Conservation (phyloP, 2,113 vertebrate species). For the Recurvirostra avosetta region DNA sequence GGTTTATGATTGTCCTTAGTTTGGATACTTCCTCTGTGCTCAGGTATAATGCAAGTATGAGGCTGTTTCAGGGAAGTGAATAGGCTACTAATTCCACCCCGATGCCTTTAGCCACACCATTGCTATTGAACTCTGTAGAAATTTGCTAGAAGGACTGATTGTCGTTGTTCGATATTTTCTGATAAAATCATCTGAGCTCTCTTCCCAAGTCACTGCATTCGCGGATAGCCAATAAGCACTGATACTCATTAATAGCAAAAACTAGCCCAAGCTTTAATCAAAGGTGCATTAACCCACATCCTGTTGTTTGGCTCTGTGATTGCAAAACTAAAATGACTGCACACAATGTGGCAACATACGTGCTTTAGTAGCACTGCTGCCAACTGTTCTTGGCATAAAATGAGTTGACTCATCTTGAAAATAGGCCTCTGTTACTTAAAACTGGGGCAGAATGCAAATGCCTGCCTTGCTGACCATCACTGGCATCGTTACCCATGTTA, state of each 20-base stretch:
- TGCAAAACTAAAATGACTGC: constrained; percentile 50
- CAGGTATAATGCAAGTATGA: background rate
- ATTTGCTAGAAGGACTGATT: background rate
- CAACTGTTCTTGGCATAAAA: constrained; percentile 54
- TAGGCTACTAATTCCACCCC: background rate
- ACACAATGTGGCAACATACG: constrained; percentile 29
- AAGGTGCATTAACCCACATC: constrained; percentile 57
- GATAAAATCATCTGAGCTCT: background rate
- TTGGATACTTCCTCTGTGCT: background rate
- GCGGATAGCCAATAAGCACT: background rate
- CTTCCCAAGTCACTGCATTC: background rate
- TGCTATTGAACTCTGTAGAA: background rate
- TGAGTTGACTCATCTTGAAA: constrained; percentile 49
- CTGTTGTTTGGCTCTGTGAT: constrained; percentile 38
- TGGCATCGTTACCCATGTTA: background rate
- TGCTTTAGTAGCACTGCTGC: constrained; percentile 26
- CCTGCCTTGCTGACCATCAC: background rate
- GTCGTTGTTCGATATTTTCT: background rate
- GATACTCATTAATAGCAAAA: background rate
- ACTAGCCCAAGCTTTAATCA: constrained; percentile 9
- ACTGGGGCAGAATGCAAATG: constrained; percentile 23
- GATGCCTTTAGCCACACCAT: background rate
- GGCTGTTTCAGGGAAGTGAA: background rate
- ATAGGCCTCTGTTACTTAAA: constrained; percentile 37
- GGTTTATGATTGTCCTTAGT: background rate